These are phyloP conservation scores for Corythornis cristatus DNA, from an alignment of 2,113 vertebrate genomes.

Conservation along the genomic window DNA sequence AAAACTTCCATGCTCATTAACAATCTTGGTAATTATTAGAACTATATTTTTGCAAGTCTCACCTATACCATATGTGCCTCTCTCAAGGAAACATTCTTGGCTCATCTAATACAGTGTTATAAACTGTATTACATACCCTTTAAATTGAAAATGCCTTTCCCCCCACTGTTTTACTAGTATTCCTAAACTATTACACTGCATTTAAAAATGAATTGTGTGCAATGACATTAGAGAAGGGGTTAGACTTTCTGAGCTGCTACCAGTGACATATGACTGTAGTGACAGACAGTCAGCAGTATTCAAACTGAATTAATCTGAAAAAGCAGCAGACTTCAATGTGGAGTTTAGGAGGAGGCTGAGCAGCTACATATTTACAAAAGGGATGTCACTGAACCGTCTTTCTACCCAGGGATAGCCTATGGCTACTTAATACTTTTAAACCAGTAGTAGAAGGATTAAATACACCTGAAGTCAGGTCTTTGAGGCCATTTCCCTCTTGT, in stretches of 20 bases:
- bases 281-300: slow-evolving; percentile 78
- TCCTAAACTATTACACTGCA: slow-evolving; percentile 64
- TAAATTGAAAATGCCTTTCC: slow-evolving; percentile 53
- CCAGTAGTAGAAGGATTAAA: slow-evolving; percentile 69
- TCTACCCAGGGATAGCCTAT: slow-evolving; percentile 78
- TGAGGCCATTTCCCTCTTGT: slow-evolving; percentile 64
- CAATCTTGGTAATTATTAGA: neutral
- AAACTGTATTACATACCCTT: slow-evolving; percentile 52
- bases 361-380: slow-evolving; percentile 81
- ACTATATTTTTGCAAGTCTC: neutral
- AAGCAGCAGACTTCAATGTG: slow-evolving; percentile 78
- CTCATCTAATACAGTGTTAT: slow-evolving; percentile 12
- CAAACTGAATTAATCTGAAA: slow-evolving; percentile 82
- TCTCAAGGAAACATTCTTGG: neutral
- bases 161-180: slow-evolving; percentile 66
- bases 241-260: slow-evolving; percentile 76
- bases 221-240: slow-evolving; percentile 76
- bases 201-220: slow-evolving; percentile 77
- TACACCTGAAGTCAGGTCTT: slow-evolving; percentile 63
- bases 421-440: slow-evolving; percentile 81
- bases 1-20: neutral
- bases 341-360: slow-evolving; percentile 71
- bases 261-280: slow-evolving; percentile 75
- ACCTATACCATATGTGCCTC: neutral
- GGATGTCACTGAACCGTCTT: slow-evolving; percentile 77